A percentile compares a stretch with the other conserved stretches of the same genome.
Evolutionary conservation across 2,888 invertebrate genomes (phyloP).

Genomic region (Adelphocoris suturalis): DNA sequence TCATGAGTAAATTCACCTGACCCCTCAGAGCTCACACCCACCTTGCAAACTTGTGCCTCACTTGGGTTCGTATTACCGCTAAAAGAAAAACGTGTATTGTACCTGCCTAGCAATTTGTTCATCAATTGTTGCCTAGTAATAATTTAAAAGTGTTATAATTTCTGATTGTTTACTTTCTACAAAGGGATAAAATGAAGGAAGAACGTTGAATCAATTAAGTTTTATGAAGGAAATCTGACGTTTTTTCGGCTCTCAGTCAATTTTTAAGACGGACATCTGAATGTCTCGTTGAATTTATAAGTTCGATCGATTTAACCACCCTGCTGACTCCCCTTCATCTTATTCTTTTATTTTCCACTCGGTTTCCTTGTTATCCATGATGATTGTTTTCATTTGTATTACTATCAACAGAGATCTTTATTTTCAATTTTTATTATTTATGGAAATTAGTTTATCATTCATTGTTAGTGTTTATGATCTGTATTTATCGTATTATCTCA

Average conservation of each 20-base stretch:
- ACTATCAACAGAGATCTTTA: slow-evolving; percentile 49
- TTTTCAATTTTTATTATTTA: slow-evolving; percentile 51
- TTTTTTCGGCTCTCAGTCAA: slow-evolving; percentile 3
- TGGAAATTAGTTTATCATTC: slow-evolving; percentile 40
- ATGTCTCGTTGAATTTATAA: not conserved
- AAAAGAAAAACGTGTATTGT: not conserved
- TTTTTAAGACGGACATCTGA: not conserved
- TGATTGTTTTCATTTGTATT: slow-evolving; percentile 55
- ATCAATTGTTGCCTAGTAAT: not conserved
- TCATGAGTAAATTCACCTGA: too few relatives aligned
- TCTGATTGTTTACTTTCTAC: not conserved
- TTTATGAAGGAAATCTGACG: not conserved
- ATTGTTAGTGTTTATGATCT: slow-evolving; percentile 68
- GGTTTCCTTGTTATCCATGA: slow-evolving; percentile 7
- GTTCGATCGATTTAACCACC: not conserved
- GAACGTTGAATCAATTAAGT: not conserved
- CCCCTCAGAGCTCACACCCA: not conserved
- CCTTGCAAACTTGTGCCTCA: slow-evolving; percentile 25
- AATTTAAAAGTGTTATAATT: not conserved
- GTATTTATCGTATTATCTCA: slow-evolving; percentile 65
- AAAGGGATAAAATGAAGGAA: slow-evolving; percentile 13
- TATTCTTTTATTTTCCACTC: not conserved
- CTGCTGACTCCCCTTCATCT: not conserved
- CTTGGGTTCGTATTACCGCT: not conserved
- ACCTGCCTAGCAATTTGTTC: slow-evolving; percentile 49